Base-by-base conservation (phyloP, 53 echinoderm and acorn worm genomes). In the Holothuria leucospilota region DNA sequence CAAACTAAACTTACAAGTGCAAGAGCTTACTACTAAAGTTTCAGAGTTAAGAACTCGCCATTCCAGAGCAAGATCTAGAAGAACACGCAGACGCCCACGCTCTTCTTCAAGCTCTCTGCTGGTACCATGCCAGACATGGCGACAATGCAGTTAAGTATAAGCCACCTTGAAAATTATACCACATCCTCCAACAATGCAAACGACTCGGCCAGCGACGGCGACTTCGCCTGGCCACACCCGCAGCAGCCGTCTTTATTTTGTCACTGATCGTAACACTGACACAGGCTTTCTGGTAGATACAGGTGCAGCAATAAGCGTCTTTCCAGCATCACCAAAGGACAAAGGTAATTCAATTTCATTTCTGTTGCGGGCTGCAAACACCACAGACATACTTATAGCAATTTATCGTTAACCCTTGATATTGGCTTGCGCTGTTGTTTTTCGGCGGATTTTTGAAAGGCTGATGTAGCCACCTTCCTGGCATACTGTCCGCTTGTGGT, bases 291-390 rank as follows among this genome's bases (percentile, higher is more conserved):
- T 88, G 2, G 66, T 87, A 6, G 84, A 89, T 46, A 84, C 89
- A 9, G 84, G 89, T 8, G 89, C 84, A 29, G 89, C 71, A 39
- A 84, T 89, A 29, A 89, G 89, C 65, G 77, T 89, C 60, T 20
- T 84, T n/a, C 89, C 79, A 2, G 56, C 74, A 10, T 59, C 79
- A 20, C 5, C 28, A 4, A 51, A 60, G 11, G 80, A 87, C 26
- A 80, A 78, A 49, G 38, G 5, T 28, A 21, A 40, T 23, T 34
- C 66, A 61, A 4, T 34, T 21, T 56, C 60, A 41, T 60, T 26
- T 77, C 49, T 42, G 23, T 15, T 58, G 24, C 34, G 25, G 56
- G 89, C 89, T 39, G n/a, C n/a, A n/a, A n/a, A n/a, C n/a, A n/a
- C n/a, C n/a, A n/a, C n/a, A 84, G 39, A 5, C 26, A 21, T 0